A percentile compares a stretch with the other conserved stretches of the same genome.
These are phyloP conservation scores for Unio pictorum DNA, from an alignment of 2,888 invertebrate species.

Conservation along the genomic window DNA sequence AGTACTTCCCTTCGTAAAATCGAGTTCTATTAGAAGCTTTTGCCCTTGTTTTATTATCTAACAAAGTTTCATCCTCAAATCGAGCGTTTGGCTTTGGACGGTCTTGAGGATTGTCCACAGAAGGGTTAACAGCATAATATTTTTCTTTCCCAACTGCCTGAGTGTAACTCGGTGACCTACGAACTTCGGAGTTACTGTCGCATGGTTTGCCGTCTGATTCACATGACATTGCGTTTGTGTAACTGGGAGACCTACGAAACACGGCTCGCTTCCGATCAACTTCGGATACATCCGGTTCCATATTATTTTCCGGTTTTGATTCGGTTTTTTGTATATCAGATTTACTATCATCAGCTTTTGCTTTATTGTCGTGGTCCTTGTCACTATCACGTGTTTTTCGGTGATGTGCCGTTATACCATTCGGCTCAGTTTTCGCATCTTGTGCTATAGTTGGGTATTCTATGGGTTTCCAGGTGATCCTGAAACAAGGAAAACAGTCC, in stretches of 20 bases:
- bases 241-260: slow-evolving; percentile 51
- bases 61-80: slow-evolving; percentile 23
- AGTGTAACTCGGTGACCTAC: slow-evolving; percentile 1
- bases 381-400: not conserved
- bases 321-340: slow-evolving; percentile 3
- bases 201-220: slow-evolving; percentile 2
- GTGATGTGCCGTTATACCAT: too few relatives aligned
- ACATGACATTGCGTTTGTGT: slow-evolving; percentile 47
- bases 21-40: slow-evolving; percentile 22
- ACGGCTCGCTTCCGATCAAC: slow-evolving; percentile 27
- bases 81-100: too few relatives aligned
- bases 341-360: not conserved
- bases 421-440: too few relatives aligned
- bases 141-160: slow-evolving; percentile 2
- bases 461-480: too few relatives aligned
- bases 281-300: slow-evolving; percentile 16
- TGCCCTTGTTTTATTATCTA: slow-evolving; percentile 7
- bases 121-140: not conserved
- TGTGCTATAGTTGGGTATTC: too few relatives aligned
- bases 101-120: too few relatives aligned
- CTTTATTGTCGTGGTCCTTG: not conserved
- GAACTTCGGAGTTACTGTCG: slow-evolving; percentile 18
- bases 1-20: slow-evolving; percentile 59
- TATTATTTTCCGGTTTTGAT: slow-evolving; percentile 19
- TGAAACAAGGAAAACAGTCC: too few relatives aligned